Percentiles rank a stretch among this genome's conserved stretches.
Conservation (phyloP, 2,888 invertebrate genomes). For the Nipponacmea schrenckii region DNA sequence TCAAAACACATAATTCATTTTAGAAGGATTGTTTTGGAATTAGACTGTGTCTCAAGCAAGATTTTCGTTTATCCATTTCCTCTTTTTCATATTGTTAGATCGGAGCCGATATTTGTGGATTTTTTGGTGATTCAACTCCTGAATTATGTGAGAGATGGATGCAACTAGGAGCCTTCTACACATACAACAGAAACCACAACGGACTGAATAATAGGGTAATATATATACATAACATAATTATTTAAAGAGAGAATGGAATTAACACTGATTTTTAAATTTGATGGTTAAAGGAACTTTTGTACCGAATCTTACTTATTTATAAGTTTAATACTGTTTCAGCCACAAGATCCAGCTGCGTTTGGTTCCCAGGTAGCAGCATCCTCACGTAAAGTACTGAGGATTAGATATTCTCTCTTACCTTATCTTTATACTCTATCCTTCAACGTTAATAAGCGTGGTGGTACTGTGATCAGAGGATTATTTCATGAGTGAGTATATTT, state of each 20-base stretch:
- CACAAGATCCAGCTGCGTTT: slow-evolving; percentile 56
- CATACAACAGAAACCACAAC: slow-evolving; percentile 46
- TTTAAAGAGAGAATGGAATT: no score
- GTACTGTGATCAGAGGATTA: slow-evolving; percentile 81
- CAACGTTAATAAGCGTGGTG: slow-evolving; percentile 74
- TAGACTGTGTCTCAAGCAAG: no score
- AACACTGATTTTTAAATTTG: not conserved
- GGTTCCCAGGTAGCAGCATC: slow-evolving; percentile 47
- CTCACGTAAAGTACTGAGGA: slow-evolving; percentile 49
- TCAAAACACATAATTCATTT: no score
- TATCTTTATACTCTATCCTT: slow-evolving; percentile 62
- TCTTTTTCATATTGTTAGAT: slow-evolving; percentile 29
- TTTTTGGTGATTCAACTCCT: slow-evolving; percentile 31
- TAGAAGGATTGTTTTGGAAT: no score
- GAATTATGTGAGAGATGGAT: slow-evolving; percentile 50
- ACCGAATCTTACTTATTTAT: no score
- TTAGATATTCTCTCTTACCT: slow-evolving; percentile 59
- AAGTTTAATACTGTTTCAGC: slow-evolving; percentile 30
- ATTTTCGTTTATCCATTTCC: not conserved
- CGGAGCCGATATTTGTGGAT: slow-evolving; percentile 53
- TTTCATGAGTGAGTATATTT: slow-evolving; percentile 78
- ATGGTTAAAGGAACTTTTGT: not conserved
- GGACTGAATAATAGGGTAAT: not conserved
- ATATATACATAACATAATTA: no score
- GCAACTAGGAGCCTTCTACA: slow-evolving; percentile 51